phyloP scores from a whole-genome alignment of 2,888 invertebrate genomes.

The Glyphotaelius pellucidus region DNA sequence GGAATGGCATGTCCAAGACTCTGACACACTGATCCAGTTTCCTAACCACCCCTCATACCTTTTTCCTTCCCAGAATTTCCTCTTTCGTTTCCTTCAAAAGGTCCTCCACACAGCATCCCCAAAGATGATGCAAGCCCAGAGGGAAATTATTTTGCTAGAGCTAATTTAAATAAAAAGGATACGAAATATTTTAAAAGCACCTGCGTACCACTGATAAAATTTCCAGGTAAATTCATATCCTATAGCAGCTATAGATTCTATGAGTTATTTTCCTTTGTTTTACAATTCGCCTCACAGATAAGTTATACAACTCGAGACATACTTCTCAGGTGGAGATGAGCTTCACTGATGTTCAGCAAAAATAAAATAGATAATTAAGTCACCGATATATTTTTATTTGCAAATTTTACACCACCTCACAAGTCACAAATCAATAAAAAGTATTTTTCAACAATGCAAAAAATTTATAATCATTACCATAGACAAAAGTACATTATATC shows the following conservation, averaged over 20 bases:
- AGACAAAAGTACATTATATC: conserved; percentile 13
- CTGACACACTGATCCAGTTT: too few species aligned
- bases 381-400: conserved; percentile 56
- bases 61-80: too few species aligned
- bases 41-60: too few species aligned
- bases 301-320: neutral
- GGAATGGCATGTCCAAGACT: too few species aligned
- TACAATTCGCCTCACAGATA: neutral
- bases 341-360: neutral
- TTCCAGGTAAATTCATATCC: too few species aligned
- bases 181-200: too few species aligned
- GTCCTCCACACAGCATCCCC: too few species aligned
- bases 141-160: too few species aligned
- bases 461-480: conserved; percentile 29
- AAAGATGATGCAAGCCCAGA: too few species aligned
- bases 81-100: too few species aligned
- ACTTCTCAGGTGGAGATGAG: neutral
- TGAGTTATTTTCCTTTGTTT: neutral
- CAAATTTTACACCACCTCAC: conserved; percentile 58
- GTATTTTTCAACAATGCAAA: conserved; percentile 47
- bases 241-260: neutral
- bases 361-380: conserved; percentile 22
- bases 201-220: too few species aligned
- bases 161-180: too few species aligned
- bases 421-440: conserved; percentile 44